Evolutionary conservation across 2,113 vertebrate genomes (phyloP), one percentile per base, ranked within the genome.

Genomic region (Mesitornis unicolor): DNA sequence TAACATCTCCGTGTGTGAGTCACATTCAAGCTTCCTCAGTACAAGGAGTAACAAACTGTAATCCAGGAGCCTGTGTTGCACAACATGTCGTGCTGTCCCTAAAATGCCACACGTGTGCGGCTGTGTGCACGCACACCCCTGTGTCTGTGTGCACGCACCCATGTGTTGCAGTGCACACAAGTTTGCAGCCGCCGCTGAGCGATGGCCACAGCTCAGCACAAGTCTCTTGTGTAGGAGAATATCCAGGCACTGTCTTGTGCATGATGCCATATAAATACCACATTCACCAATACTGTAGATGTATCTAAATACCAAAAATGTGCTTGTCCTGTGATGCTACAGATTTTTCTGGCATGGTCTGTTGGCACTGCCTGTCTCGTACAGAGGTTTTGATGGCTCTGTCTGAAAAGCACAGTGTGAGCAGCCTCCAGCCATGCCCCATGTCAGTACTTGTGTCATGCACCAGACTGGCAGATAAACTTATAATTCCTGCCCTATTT

Each of bases 151-250:
- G 14, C 63, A 50, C 50, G n/a, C 21, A 51, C 56, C 22, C 11
- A 14, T 2, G 7, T 53, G 60, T 20, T 11, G 0, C 2, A 0
- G 19, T 26, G 43, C 60, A 15, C 8, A 1, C 0, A 3, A 16
- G 8, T 61, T 84, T 42, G 59, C 51, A 82, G 70, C 47, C 10
- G 1, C 74, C 1, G 0, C 40, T 7, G 29, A 22, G 56, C 5
- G 1, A 3, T 16, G 24, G 17, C 69, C 19, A 0, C 11, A 22
- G 47, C 33, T 85, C 48, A 35, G 43, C 47, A 14, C 36, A n/a
- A 61, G 25, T 22, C 17, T 74, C 35, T 42, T 8, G 53, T 57
- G 35, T 5, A 22, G 71, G 28, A 86, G 24, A 48, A 21, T 8
- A 57, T 28, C 63, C 59, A 50, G 79, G 54, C 36, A 16, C 25